Percentiles rank a stretch among this genome's conserved stretches.
Conservation (phyloP, 2,113 vertebrate genomes). For the Sapayoa aenigma region DNA sequence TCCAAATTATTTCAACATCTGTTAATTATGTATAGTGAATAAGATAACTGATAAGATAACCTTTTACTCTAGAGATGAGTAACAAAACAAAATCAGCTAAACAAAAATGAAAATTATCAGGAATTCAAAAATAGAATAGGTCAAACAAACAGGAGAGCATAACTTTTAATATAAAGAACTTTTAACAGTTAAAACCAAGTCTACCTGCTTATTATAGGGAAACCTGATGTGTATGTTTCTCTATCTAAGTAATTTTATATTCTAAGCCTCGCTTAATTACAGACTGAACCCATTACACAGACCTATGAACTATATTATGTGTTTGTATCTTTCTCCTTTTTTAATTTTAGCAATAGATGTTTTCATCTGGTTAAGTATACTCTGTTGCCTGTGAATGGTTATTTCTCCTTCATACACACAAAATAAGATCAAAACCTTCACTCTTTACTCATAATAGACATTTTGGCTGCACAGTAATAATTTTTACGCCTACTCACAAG, state of each 20-base stretch:
- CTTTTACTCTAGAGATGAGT: neutral
- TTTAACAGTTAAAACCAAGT: neutral
- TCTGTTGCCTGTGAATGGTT: neutral
- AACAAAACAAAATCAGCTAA: neutral
- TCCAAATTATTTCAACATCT: neutral
- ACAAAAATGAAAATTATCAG: neutral
- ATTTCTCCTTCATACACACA: neutral
- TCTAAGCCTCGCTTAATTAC: neutral
- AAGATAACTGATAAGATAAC: neutral
- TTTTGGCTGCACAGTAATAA: neutral
- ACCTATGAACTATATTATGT: neutral
- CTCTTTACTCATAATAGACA: neutral
- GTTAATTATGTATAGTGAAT: neutral
- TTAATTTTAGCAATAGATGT: neutral
- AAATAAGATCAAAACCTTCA: neutral
- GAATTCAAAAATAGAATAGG: neutral
- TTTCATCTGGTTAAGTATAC: neutral
- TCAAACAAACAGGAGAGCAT: neutral
- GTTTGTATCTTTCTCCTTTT: neutral
- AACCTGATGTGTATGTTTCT: neutral
- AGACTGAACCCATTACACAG: too few species aligned
- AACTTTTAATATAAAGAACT: neutral
- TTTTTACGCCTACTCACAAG: slow-evolving; percentile 6
- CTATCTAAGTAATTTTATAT: neutral
- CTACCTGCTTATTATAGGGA: neutral